These are phyloP conservation scores for Phrynocephalus guinanensis DNA, from an alignment of 2,797 vertebrate species.

Conservation along the genomic window DNA sequence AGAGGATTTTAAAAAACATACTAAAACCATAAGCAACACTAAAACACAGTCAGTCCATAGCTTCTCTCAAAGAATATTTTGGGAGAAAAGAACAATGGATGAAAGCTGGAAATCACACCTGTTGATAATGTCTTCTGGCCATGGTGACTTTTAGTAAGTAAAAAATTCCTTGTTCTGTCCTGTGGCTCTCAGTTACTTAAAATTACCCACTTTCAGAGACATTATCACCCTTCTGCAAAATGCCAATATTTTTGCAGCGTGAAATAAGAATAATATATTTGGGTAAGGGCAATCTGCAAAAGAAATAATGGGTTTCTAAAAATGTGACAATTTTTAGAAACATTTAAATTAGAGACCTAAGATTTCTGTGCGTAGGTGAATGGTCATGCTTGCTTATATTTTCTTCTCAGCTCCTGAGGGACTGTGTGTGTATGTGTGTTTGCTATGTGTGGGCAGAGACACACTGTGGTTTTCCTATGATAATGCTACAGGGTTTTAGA, in stretches of 20 bases:
- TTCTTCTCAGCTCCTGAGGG: neutral
- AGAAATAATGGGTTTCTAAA: neutral
- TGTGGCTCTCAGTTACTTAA: too few species aligned
- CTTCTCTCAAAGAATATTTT: conserved; percentile 1
- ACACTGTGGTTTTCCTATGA: neutral
- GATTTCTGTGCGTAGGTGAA: neutral
- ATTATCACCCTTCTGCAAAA: too few species aligned
- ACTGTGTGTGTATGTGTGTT: neutral
- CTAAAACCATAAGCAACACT: too few species aligned
- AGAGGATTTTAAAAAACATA: too few species aligned
- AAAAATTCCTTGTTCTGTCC: too few species aligned
- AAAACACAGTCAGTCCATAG: too few species aligned
- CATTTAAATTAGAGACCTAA: neutral
- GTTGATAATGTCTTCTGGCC: too few species aligned
- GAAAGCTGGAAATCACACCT: too few species aligned
- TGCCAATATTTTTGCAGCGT: neutral
- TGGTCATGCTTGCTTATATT: neutral
- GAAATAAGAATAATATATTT: neutral
- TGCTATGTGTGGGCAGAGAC: neutral
- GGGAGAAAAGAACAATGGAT: neutral
- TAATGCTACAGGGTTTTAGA: neutral
- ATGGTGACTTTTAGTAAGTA: too few species aligned
- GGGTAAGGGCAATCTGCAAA: neutral
- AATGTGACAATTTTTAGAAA: too few species aligned
- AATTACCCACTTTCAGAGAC: too few species aligned